Conservation (phyloP, 1,140 invertebrate species). For the Tyrophagus putrescentiae region DNA sequence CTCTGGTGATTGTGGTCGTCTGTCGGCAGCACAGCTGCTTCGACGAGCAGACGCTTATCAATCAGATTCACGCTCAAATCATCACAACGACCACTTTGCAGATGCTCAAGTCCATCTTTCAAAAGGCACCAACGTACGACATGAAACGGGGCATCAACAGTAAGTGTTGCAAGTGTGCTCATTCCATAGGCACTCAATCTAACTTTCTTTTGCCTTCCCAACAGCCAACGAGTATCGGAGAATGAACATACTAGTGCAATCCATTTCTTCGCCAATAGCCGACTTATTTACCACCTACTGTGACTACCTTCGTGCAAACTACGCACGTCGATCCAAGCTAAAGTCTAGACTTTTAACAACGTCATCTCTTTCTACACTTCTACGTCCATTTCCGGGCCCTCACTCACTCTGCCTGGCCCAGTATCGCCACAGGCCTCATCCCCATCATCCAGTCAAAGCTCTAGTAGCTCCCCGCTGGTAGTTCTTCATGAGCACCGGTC, state of each 20-base stretch:
- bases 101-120: slow-evolving; percentile 21
- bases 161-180: neutral
- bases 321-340: neutral
- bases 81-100: slow-evolving; percentile 21
- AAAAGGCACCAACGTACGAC: slow-evolving; percentile 24
- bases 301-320: neutral
- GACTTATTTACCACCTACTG: neutral
- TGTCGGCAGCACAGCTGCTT: slow-evolving; percentile 10
- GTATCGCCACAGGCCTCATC: neutral
- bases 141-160: slow-evolving; percentile 17
- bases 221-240: slow-evolving; percentile 6
- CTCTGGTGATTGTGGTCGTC: slow-evolving; percentile 23
- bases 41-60: slow-evolving; percentile 21
- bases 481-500: neutral
- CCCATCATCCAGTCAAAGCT: neutral
- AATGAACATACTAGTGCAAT: slow-evolving; percentile 7
- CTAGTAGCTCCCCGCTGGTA: neutral
- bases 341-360: slow-evolving; percentile 1
- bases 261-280: neutral
- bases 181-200: neutral
- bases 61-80: slow-evolving; percentile 25
- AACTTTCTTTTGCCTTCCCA: neutral
- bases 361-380: slow-evolving; percentile 13
- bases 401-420: neutral
- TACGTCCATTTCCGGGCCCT: slow-evolving; percentile 1